Conservation (phyloP, 2,113 vertebrate species). For the Bungarus multicinctus region DNA sequence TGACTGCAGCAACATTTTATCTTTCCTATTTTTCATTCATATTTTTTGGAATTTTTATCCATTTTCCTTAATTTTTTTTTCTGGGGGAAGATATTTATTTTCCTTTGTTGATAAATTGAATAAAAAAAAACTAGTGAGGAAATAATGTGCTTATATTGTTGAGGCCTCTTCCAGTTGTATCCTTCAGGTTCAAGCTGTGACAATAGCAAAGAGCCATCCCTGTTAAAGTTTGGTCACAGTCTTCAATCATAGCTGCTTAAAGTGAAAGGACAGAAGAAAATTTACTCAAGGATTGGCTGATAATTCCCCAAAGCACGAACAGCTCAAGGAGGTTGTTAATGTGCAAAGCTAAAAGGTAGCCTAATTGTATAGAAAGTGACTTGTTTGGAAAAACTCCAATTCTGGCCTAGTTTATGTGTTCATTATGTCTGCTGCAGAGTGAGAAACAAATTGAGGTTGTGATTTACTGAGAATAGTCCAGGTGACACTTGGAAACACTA, state of each 20-base stretch:
- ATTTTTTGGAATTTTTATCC: background rate
- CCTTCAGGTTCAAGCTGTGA: background rate
- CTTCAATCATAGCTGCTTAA: background rate
- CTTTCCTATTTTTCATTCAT: background rate
- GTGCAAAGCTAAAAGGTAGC: background rate
- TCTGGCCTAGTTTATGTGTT: background rate
- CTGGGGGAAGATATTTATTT: slow-evolving; percentile 6
- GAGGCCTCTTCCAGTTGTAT: background rate
- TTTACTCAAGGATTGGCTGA: background rate
- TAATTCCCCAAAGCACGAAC: background rate
- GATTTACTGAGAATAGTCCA: background rate
- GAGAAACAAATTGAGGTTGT: background rate
- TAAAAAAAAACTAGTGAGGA: background rate
- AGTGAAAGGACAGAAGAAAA: background rate
- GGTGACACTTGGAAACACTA: background rate
- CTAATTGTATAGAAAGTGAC: background rate
- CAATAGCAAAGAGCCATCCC: background rate
- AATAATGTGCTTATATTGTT: background rate
- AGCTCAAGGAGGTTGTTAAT: background rate
- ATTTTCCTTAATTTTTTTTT: background rate
- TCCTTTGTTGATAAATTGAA: background rate
- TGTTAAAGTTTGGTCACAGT: background rate
- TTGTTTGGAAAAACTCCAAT: background rate
- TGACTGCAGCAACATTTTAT: background rate
- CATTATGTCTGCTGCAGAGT: background rate